Conservation (phyloP, 2,113 vertebrate genomes). For the Mustela lutreola region DNA sequence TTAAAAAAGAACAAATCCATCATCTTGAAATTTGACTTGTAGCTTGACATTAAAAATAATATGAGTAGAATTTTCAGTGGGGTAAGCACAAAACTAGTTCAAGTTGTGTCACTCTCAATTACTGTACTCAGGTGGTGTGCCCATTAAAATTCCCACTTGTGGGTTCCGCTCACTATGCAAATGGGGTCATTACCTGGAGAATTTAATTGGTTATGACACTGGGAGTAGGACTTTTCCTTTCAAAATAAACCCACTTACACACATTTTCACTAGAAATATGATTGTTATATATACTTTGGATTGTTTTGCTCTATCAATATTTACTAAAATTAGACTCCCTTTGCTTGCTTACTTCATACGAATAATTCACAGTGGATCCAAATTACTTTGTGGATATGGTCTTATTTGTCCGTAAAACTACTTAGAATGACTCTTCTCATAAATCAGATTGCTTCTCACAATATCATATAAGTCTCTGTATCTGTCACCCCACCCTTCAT, state of each 20-base stretch:
- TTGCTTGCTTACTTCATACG: constrained; percentile 81
- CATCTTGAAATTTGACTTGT: constrained; percentile 94
- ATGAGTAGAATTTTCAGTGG: constrained; percentile 94
- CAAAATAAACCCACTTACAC: constrained; percentile 93
- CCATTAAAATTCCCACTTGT: constrained; percentile 96
- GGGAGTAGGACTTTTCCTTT: constrained; percentile 91
- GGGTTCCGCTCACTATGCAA: constrained; percentile 95
- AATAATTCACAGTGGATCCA: constrained; percentile 84
- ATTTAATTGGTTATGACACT: constrained; percentile 97
- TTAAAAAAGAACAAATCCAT: constrained; percentile 95
- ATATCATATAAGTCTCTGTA: constrained; percentile 63
- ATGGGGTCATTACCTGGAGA: constrained; percentile 96
- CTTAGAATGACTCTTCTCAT: constrained; percentile 71
- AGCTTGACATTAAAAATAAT: constrained; percentile 96
- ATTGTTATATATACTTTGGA: constrained; percentile 87
- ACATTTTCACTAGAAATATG: constrained; percentile 90
- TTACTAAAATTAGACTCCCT: constrained; percentile 86
- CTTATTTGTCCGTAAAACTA: constrained; percentile 73
- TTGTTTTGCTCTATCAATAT: constrained; percentile 90
- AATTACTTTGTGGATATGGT: constrained; percentile 77
- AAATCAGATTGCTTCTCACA: constrained; percentile 73
- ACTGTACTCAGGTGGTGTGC: constrained; percentile 94
- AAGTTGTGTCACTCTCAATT: constrained; percentile 97
- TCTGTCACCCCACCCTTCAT: constrained; percentile 42
- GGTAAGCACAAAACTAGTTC: constrained; percentile 94